Percentiles rank a stretch among this genome's conserved stretches.
phyloP scores from a whole-genome alignment of 1,140 invertebrate species.

The Drosophila nigromelanica region DNA sequence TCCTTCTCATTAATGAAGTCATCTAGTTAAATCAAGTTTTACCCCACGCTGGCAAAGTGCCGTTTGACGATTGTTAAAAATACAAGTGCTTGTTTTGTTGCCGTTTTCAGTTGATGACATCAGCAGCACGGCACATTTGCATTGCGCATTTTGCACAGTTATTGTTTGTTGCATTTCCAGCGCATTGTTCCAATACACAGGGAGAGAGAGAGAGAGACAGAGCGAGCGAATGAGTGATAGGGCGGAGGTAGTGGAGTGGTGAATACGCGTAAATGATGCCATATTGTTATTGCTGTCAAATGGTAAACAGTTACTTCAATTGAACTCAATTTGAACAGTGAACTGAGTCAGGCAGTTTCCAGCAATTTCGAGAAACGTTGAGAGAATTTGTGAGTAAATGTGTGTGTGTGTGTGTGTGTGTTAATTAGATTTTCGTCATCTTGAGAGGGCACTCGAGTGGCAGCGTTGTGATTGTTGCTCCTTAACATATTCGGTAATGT shows the following conservation, averaged over 20 bases:
- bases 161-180: conserved; percentile 38
- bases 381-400: conserved; percentile 19
- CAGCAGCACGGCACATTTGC: conserved; percentile 30
- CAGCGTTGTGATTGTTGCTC: conserved; percentile 48
- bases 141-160: conserved; percentile 45
- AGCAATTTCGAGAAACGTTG: conserved; percentile 27
- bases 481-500: conserved; percentile 51
- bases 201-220: not conserved
- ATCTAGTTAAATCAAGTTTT: conserved; percentile 70
- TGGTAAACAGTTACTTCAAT: conserved; percentile 61
- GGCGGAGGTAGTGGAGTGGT: not conserved
- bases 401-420: conserved; percentile 34
- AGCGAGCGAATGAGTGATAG: not conserved
- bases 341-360: conserved; percentile 6
- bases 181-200: conserved; percentile 2
- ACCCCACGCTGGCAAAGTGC: conserved; percentile 30
- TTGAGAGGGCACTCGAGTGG: conserved; percentile 44
- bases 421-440: conserved; percentile 69
- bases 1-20: conserved; percentile 68
- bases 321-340: conserved; percentile 63
- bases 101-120: conserved; percentile 51
- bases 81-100: conserved; percentile 22
- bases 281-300: conserved; percentile 29
- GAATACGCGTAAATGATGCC: conserved; percentile 16
- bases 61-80: conserved; percentile 25